Conservation (phyloP, 2,888 invertebrate species). For the Scaptomyza parva region DNA sequence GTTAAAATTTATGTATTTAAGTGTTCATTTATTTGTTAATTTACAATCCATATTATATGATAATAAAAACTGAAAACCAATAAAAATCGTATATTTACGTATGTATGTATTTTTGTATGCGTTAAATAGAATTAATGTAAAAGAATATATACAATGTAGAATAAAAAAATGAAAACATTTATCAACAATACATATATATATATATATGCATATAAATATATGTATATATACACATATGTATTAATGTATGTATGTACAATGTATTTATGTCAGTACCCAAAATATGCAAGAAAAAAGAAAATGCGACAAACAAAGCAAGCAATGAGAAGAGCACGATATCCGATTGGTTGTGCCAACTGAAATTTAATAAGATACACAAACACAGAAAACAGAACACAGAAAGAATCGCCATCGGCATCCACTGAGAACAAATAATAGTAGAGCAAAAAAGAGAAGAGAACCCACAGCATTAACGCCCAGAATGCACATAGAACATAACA, state of each 20-base stretch:
- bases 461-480: slow-evolving; percentile 45
- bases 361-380: slow-evolving; percentile 70
- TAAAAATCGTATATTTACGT: too few relatives aligned
- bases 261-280: slow-evolving; percentile 1
- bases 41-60: too few relatives aligned
- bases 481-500: slow-evolving; percentile 36
- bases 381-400: slow-evolving; percentile 30
- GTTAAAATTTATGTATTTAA: too few relatives aligned
- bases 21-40: too few relatives aligned
- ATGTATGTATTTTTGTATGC: too few relatives aligned
- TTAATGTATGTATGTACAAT: background rate
- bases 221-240: background rate
- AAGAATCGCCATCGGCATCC: slow-evolving; percentile 45
- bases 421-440: slow-evolving; percentile 53
- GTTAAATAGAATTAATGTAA: too few relatives aligned
- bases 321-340: slow-evolving; percentile 67
- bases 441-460: slow-evolving; percentile 41
- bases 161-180: slow-evolving; percentile 7
- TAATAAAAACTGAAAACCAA: too few relatives aligned
- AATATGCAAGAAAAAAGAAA: slow-evolving; percentile 15
- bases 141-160: background rate
- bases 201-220: background rate
- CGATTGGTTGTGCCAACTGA: slow-evolving; percentile 78
- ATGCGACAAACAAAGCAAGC: slow-evolving; percentile 25
- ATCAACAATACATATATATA: background rate